A percentile compares a stretch with the other conserved stretches of the same genome.
phyloP scores from a whole-genome alignment of 2,797 vertebrate species.

The Manis javanica region DNA sequence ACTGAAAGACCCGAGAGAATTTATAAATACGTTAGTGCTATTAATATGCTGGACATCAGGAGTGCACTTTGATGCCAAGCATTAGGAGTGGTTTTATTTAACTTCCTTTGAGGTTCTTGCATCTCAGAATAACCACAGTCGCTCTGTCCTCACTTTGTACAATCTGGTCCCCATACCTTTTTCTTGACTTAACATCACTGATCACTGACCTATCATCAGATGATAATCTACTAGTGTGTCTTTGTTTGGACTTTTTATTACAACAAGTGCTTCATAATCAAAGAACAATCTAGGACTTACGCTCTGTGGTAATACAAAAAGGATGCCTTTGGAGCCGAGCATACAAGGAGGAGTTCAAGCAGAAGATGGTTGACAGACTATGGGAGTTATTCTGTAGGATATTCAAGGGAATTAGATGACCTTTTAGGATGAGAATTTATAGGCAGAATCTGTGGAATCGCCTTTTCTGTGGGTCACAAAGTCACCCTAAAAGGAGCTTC shows the following conservation, averaged over 20 bases:
- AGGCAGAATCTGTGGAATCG: conserved; percentile 30
- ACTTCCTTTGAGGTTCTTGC: conserved; percentile 65
- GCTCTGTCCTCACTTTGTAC: neutral
- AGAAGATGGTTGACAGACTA: conserved; percentile 18
- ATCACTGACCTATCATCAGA: conserved; percentile 3
- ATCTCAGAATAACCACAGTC: conserved; percentile 33
- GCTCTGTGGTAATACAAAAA: conserved; percentile 22
- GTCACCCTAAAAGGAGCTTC: conserved; percentile 4
- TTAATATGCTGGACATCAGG: conserved; percentile 67
- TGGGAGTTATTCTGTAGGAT: neutral
- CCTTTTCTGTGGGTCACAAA: neutral
- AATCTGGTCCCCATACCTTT: neutral
- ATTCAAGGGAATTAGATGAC: neutral
- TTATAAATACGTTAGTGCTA: conserved; percentile 72
- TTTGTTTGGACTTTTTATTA: conserved; percentile 59
- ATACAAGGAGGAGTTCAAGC: neutral
- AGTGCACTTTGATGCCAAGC: conserved; percentile 48
- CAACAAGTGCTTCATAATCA: conserved; percentile 9
- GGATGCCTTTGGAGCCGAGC: neutral
- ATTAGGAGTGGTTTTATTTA: conserved; percentile 64
- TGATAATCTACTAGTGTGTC: neutral
- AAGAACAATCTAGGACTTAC: conserved; percentile 43
- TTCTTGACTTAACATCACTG: conserved; percentile 58
- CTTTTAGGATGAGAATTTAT: conserved; percentile 1
- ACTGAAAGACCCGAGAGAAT: conserved; percentile 66